Evolutionary conservation across 2,888 invertebrate genomes (phyloP).

Genomic region (Agrypnus murinus): DNA sequence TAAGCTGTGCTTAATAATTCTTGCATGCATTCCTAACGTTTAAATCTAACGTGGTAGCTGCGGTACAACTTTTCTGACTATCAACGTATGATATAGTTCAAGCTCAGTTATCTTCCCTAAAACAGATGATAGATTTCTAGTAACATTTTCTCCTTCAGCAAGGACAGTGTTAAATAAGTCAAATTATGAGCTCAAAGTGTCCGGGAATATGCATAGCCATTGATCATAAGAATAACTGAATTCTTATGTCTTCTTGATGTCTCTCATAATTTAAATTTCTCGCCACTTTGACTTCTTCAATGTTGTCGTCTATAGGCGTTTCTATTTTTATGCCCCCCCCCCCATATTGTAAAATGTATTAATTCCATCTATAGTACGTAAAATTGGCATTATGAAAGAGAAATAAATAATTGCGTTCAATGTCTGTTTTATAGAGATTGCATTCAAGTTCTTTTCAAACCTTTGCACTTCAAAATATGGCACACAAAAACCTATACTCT

Average conservation of each 20-base stretch:
- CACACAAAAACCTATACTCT: constrained; percentile 20
- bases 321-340: constrained; percentile 21
- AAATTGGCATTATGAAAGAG: constrained; percentile 18
- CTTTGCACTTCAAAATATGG: constrained; percentile 25
- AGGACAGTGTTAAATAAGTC: constrained; percentile 18
- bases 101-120: constrained; percentile 21
- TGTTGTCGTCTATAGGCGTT: constrained; percentile 3
- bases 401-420: constrained; percentile 11
- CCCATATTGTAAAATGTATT: constrained; percentile 21
- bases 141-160: constrained; percentile 13
- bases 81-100: constrained; percentile 18
- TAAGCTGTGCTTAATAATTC: too few species aligned
- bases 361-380: constrained; percentile 26
- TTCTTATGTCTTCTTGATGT: constrained; percentile 21
- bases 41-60: too few species aligned
- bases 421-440: constrained; percentile 11
- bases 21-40: too few species aligned
- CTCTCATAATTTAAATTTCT: constrained; percentile 10
- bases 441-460: constrained; percentile 16
- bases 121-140: constrained; percentile 21
- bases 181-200: constrained; percentile 25
- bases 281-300: constrained; percentile 24
- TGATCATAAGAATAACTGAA: constrained; percentile 17
- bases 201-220: constrained; percentile 25
- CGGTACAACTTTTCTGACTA: too few species aligned